Evolutionary conservation across 2,113 vertebrate genomes (phyloP).

Genomic region (Eurystomus gularis): DNA sequence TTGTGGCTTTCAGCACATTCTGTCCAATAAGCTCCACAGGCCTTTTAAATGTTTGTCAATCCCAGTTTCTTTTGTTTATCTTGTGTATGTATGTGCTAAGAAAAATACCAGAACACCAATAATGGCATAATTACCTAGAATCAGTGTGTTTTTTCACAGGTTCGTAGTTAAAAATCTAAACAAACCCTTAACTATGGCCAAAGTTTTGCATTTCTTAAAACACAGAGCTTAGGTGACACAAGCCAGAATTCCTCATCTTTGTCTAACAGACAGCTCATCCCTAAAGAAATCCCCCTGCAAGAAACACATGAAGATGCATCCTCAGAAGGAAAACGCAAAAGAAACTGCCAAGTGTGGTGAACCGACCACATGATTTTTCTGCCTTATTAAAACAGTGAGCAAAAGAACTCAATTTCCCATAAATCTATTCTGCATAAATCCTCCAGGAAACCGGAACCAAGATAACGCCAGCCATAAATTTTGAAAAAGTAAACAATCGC

Average conservation of each 20-base stretch:
- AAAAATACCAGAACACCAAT: neutral
- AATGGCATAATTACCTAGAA: neutral
- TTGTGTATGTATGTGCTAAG: fast-evolving
- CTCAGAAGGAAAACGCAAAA: neutral
- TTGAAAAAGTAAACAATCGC: too few species aligned
- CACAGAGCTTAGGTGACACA: neutral
- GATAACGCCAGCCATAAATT: too few species aligned
- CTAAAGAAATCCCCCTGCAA: neutral
- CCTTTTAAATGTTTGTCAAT: neutral
- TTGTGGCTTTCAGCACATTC: neutral
- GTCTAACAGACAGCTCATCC: neutral
- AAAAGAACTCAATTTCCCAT: too few species aligned
- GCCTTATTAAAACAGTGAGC: too few species aligned
- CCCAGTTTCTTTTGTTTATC: neutral
- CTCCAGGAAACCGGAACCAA: too few species aligned
- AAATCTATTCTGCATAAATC: too few species aligned
- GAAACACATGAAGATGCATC: neutral
- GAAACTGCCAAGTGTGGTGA: too few species aligned
- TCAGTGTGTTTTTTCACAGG: neutral
- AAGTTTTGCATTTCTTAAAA: neutral
- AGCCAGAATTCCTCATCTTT: neutral
- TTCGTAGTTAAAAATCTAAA: neutral
- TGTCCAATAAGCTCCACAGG: neutral
- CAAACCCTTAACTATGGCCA: too few species aligned
- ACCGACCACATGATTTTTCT: too few species aligned